Percentiles rank a stretch among this genome's conserved stretches.
These are phyloP conservation scores for Emys orbicularis DNA, from an alignment of 2,797 vertebrate species.

Conservation along the genomic window DNA sequence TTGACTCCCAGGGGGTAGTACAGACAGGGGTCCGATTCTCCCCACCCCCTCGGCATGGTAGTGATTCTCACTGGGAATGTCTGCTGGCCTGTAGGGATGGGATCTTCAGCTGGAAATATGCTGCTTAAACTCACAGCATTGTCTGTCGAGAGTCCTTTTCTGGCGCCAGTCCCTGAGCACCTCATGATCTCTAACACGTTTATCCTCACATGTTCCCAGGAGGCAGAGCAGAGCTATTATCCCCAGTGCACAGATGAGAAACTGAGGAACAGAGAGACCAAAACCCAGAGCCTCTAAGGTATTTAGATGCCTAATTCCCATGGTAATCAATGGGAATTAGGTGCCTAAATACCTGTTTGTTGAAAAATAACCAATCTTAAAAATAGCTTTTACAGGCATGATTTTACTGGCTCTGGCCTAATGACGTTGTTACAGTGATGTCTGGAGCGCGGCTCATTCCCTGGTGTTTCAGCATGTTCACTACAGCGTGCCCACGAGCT, in stretches of 20 bases:
- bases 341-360: too few relatives aligned
- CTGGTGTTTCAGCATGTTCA: background rate
- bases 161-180: background rate
- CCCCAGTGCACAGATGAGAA: background rate
- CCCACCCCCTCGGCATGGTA: background rate
- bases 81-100: background rate
- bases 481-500: background rate
- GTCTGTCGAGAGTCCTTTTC: too few relatives aligned
- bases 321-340: too few relatives aligned
- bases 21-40: background rate
- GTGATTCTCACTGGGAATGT: background rate
- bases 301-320: background rate
- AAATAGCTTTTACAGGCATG: background rate
- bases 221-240: background rate
- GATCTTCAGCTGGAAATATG: background rate
- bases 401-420: background rate
- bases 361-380: background rate
- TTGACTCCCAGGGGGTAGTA: background rate
- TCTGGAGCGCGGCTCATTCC: background rate
- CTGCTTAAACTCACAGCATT: background rate
- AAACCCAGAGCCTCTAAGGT: too few relatives aligned
- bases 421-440: background rate
- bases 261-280: background rate
- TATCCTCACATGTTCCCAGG: background rate
- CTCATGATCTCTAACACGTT: background rate